Conservation (phyloP, 2,888 invertebrate genomes). For the Drosophila mercatorum region DNA sequence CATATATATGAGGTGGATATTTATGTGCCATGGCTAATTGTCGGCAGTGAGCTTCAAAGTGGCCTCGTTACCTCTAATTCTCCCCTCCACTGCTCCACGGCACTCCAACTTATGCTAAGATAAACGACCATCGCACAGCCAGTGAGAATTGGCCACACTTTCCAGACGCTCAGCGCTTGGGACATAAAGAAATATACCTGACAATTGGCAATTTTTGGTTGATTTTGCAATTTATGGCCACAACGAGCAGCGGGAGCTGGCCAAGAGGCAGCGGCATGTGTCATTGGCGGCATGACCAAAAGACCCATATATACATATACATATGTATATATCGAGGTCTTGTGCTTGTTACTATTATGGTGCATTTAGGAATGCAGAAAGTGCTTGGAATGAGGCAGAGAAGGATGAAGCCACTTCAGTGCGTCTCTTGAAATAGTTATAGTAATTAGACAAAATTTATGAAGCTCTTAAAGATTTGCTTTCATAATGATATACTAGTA, state of each 20-base stretch:
- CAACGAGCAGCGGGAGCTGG: constrained; percentile 15
- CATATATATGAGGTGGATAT: constrained; percentile 75
- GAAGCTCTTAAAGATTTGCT: no score
- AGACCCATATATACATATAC: constrained; percentile 46
- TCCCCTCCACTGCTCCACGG: constrained; percentile 49
- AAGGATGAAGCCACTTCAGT: no score
- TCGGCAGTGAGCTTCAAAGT: constrained; percentile 64
- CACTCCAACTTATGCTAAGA: constrained; percentile 77
- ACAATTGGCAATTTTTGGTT: constrained; percentile 74
- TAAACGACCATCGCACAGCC: constrained; percentile 66
- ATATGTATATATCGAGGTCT: constrained; percentile 5
- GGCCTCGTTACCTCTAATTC: constrained; percentile 24
- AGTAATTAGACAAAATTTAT: background rate
- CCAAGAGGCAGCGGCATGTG: constrained; percentile 6
- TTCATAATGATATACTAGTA: background rate
- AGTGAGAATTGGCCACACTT: constrained; percentile 74
- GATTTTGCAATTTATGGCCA: constrained; percentile 67
- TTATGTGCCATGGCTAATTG: constrained; percentile 84
- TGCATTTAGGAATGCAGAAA: background rate
- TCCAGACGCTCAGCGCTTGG: constrained; percentile 36
- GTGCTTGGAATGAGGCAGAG: no score
- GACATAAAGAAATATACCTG: constrained; percentile 55
- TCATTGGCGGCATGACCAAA: constrained; percentile 69
- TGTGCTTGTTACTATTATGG: background rate
- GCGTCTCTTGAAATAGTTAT: background rate